These are phyloP conservation scores for Erpetoichthys calabaricus DNA, from an alignment of 2,797 vertebrate species.

Conservation along the genomic window DNA sequence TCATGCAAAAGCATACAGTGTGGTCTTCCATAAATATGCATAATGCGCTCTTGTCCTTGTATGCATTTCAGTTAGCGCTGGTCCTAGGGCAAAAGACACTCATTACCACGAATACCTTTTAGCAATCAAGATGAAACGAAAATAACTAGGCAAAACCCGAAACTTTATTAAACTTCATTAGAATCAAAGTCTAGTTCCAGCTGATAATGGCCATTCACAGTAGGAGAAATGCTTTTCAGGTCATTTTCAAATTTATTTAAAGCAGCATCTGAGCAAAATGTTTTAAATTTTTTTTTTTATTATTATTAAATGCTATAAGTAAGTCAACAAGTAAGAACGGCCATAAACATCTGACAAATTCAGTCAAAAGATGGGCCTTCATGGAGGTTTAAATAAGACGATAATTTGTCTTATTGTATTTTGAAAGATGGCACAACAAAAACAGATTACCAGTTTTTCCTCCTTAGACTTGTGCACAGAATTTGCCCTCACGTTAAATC, in stretches of 20 bases:
- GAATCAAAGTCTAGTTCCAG: conserved; percentile 48
- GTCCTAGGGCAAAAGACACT: conserved; percentile 48
- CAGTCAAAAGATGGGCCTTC: no score
- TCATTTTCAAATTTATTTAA: conserved; percentile 46
- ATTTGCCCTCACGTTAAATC: no score
- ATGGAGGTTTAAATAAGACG: no score
- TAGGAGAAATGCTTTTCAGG: conserved; percentile 36
- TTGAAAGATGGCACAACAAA: no score
- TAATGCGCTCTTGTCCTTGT: conserved; percentile 32
- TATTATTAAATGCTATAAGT: no score
- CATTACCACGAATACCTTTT: conserved; percentile 56
- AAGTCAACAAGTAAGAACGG: no score
- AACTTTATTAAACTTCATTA: conserved; percentile 67
- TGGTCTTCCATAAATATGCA: conserved; percentile 46
- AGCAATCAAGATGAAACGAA: conserved; percentile 57
- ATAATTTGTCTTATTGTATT: no score
- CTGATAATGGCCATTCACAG: conserved; percentile 49
- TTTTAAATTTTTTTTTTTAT: no score
- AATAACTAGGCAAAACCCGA: conserved; percentile 42
- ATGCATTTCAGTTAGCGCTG: conserved; percentile 30
- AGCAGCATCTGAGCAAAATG: conserved; percentile 7
- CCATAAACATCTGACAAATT: no score
- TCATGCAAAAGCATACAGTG: conserved; percentile 36
- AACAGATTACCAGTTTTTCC: no score
- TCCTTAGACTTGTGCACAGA: no score